Base-by-base conservation (phyloP, 2,888 invertebrate species). In the Drosophila formosana region DNA sequence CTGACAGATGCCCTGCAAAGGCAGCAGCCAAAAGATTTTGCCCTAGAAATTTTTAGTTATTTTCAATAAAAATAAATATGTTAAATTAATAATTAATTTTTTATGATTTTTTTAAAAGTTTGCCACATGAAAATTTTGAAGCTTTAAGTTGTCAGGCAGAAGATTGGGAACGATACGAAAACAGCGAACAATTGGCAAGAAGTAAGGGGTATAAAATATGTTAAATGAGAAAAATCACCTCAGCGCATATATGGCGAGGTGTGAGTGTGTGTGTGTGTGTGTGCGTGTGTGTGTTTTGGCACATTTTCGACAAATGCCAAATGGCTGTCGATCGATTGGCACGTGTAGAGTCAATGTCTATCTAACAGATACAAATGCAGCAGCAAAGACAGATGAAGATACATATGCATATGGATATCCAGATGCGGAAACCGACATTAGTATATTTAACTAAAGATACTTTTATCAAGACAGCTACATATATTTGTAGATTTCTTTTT, bases 301-400 rank as follows among this genome's bases (percentile, higher is more conserved):
- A 51, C 25, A 47, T 39, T 61, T 60, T 61, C 43, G 45, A 46
- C 41, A 75, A 75, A 58, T 62, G 70, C 47, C 70, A 75, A 68
- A 74, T 68, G 50, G 52, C 61, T 56, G 47, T 8, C 75, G 41
- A 76, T 76, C 55, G 63, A 58, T 67, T 37, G 49, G 50, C 41
- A 39, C 45, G 43, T 8, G 55, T 60, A 58, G 37, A 47, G 28
- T 47, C 52, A n/a, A 52, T 58, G 50, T 37, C 52, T 53, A 8
- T 13, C 8, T 28, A n/a, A 50, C 52, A 49, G 63, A 55, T 28
- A 43, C 25, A 58, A 58, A 18, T 9, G 51, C 49, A 66, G 41
- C 4, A 34, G 7, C 18, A 41, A 37, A 0, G 2, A 45, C 7
- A 47, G 34, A 13, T 47, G 26, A 11, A 34, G 34, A 34, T 11